Base-by-base conservation (phyloP, 2,797 vertebrate genomes). In the Petrocephalus sullivani region DNA sequence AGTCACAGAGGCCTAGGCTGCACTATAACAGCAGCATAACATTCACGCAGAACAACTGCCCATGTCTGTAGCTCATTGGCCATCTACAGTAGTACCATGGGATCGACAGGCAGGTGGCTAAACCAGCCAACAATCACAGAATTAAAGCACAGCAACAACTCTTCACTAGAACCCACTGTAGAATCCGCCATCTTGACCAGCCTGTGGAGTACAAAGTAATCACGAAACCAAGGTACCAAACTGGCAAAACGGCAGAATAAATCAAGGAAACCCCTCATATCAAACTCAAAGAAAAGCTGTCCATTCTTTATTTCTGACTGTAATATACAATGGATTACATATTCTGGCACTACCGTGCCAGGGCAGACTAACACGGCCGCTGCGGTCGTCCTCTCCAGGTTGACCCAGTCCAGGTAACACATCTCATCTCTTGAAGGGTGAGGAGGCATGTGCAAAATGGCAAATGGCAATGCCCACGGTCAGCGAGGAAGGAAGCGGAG, bases 291-390 rank as follows among this genome's bases (percentile, higher is more conserved):
- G 23, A 33, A 78, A 85, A 85, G 82, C 53, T 33, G 23, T 83
- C 49, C 83, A 85, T 57, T 85, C 23, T 57, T 85, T 57, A 85
- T 85, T 87, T 88, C 89, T 91, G 89, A 90, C 90, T 90, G 86
- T 86, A 90, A 90, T 90, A 87, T 90, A 91, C 90, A 91, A 90
- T 89, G 83, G 86, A 90, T 85, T 85, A 85, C 83, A 85, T 87
- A 91, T 88, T 90, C 86, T 8, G 89, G 87, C 81, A 85, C 82
- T 78, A 58, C 88, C 56, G 78, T 53, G 88, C 84, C 89, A 87
- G 84, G 81, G 87, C 86, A 91, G 51, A 90, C 49, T 16, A 87
- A 67, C n/a, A 89, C 54, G 82, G 67, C 58, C 37, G 56, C 53
- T 53, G 78, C 46, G 4, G 41, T 83, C 41, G 78, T 53, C 41